phyloP scores from a whole-genome alignment of 2,797 vertebrate genomes.

The Crocodylus rhombifer region DNA sequence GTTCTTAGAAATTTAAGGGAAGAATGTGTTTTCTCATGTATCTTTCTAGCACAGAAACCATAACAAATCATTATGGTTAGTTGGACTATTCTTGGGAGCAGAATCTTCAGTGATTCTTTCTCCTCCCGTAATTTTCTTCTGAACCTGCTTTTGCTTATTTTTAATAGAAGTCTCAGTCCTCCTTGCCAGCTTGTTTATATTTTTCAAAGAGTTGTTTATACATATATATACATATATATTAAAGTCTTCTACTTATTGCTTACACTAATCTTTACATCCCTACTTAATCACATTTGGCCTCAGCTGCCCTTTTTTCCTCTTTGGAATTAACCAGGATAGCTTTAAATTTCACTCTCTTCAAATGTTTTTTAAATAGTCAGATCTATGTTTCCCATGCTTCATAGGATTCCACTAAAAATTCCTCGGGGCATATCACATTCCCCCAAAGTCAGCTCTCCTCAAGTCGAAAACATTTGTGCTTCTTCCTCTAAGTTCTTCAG shows the following conservation, averaged over 20 bases:
- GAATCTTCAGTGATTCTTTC: background rate
- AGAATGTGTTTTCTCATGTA: background rate
- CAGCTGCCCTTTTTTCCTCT: constrained; percentile 68
- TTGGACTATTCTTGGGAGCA: background rate
- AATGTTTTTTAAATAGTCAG: constrained; percentile 67
- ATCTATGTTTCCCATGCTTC: constrained; percentile 71
- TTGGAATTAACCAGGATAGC: constrained; percentile 55
- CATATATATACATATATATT: background rate
- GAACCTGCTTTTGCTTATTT: background rate
- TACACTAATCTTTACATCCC: constrained; percentile 61
- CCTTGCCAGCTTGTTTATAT: constrained; percentile 15
- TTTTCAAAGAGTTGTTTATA: constrained; percentile 45
- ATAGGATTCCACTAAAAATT: constrained; percentile 60
- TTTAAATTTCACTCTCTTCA: constrained; percentile 74
- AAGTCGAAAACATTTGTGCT: constrained; percentile 61
- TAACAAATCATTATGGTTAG: background rate
- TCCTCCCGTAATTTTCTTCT: constrained; percentile 1
- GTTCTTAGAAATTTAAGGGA: background rate
- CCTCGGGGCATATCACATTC: constrained; percentile 68
- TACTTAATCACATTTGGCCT: constrained; percentile 72
- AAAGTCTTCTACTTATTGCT: constrained; percentile 50
- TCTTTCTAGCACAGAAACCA: constrained; percentile 8
- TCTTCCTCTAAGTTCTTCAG: constrained; percentile 40
- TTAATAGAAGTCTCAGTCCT: constrained; percentile 14
- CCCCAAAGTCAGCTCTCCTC: constrained; percentile 71